Conservation (phyloP, 2,113 vertebrate genomes). For the Alosa alosa region DNA sequence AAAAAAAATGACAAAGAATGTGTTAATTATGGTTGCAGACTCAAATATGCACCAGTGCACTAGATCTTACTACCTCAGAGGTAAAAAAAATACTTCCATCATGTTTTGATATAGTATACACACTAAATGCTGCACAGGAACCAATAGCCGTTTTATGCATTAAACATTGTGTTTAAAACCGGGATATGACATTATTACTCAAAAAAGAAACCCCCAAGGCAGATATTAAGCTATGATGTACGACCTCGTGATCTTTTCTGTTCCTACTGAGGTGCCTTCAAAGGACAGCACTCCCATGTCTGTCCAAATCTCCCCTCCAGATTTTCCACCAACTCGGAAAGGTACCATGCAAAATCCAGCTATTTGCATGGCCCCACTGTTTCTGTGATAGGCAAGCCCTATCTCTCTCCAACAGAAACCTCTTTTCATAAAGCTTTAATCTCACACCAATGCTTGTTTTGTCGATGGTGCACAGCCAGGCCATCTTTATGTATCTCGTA, state of each 20-base stretch:
- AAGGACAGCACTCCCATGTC: slow-evolving; percentile 5
- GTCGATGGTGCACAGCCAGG: slow-evolving; percentile 49
- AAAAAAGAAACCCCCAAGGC: background rate
- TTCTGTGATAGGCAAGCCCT: slow-evolving; percentile 31
- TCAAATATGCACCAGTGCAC: background rate
- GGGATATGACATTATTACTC: background rate
- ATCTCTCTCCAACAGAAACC: slow-evolving; percentile 46
- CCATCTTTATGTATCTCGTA: slow-evolving; percentile 40
- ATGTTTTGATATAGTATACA: background rate
- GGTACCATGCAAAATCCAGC: slow-evolving; percentile 22
- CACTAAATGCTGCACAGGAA: background rate
- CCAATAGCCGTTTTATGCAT: background rate
- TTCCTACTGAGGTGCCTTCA: background rate
- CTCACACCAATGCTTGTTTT: slow-evolving; percentile 42
- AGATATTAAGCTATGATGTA: background rate
- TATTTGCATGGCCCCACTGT: slow-evolving; percentile 33
- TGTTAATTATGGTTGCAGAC: background rate
- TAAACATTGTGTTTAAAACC: background rate
- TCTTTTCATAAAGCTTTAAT: slow-evolving; percentile 48
- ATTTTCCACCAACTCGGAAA: slow-evolving; percentile 4
- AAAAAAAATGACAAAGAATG: too few relatives aligned
- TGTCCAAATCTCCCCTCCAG: slow-evolving; percentile 20
- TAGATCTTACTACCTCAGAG: background rate
- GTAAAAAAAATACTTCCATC: background rate
- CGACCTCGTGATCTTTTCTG: background rate